Base-by-base conservation (phyloP, 2,888 invertebrate species). In the Globia sparganii region DNA sequence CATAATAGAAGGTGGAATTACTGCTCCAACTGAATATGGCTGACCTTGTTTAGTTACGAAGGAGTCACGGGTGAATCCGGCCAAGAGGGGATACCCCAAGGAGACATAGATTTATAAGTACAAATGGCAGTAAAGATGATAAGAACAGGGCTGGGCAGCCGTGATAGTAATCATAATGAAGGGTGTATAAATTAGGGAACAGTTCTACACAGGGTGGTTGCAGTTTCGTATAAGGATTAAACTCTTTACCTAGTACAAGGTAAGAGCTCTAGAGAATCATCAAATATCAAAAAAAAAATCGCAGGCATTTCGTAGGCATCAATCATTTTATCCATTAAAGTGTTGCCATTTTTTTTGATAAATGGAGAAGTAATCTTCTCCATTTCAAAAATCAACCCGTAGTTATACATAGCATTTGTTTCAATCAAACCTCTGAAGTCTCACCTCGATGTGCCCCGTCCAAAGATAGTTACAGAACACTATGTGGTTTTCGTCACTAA, bases 21-120 rank as follows among this genome's bases (percentile, higher is more conserved):
- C 37, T 18, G 58, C 2, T n/a, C 31, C 59, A 46, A 49, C 56
- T 66, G 13, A 31, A n/a, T n/a, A 68, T 15, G 21, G 25, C 0
- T 80, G 80, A 49, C 46, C 69, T 70, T 58, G 13, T 59, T 70
- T 25, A 43, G 49, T 31, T 9, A 40, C 40, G 28, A 66, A 80
- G 64, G 62, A 18, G 80, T 25, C 62, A 71, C 18, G 72, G 40
- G 58, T 4, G 8, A 64, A 25, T 49, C 64, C 31, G 46, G 11
- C 43, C 31, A n/a, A 61, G 18, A 28, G 40, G 69, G 40, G 11
- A 71, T 72, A 28, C 25, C 13, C 0, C 64, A 64, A 58, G 67
- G 78, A 49, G 25, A 4, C 13, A 53, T 66, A 34, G 4, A 59
- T 53, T 58, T 49, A 9, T 4, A 21, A 13, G 4, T 18, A 37